Percentiles rank a stretch among this genome's conserved stretches.
These are phyloP conservation scores for Choloepus hoffmanni DNA, from an alignment of 2,113 vertebrate species.

Conservation along the genomic window DNA sequence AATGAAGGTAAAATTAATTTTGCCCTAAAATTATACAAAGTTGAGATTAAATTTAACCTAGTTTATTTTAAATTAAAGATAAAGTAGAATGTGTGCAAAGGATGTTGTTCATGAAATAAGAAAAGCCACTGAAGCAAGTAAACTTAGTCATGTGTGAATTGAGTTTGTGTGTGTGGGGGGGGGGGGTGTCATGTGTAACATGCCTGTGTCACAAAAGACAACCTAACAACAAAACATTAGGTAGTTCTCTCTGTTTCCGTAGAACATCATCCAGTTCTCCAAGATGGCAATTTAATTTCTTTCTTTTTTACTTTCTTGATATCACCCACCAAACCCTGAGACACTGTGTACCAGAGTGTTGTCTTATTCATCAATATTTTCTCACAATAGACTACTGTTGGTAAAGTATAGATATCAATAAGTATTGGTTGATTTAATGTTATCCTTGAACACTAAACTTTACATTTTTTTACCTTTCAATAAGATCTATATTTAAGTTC, in stretches of 20 bases:
- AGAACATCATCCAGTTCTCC: neutral
- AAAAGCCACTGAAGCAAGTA: neutral
- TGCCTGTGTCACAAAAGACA: neutral
- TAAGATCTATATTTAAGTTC: no score
- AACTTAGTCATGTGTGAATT: neutral
- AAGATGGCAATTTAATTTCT: neutral
- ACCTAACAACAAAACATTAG: no score
- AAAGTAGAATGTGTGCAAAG: neutral
- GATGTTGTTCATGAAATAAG: neutral
- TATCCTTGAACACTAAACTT: neutral
- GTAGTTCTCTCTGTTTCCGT: neutral
- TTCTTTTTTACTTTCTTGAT: neutral
- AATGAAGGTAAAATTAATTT: neutral
- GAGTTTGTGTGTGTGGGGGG: no score
- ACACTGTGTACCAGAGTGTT: neutral
- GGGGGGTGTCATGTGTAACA: neutral
- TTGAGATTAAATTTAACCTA: neutral
- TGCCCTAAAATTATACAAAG: neutral
- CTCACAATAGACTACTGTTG: neutral
- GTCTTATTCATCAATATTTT: neutral
- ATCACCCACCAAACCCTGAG: neutral
- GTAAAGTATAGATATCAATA: neutral
- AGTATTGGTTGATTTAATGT: neutral
- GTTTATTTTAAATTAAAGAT: neutral
- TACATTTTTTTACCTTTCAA: no score